phyloP scores from a whole-genome alignment of 2,113 vertebrate species.

The Chaetorhynchus papuensis region DNA sequence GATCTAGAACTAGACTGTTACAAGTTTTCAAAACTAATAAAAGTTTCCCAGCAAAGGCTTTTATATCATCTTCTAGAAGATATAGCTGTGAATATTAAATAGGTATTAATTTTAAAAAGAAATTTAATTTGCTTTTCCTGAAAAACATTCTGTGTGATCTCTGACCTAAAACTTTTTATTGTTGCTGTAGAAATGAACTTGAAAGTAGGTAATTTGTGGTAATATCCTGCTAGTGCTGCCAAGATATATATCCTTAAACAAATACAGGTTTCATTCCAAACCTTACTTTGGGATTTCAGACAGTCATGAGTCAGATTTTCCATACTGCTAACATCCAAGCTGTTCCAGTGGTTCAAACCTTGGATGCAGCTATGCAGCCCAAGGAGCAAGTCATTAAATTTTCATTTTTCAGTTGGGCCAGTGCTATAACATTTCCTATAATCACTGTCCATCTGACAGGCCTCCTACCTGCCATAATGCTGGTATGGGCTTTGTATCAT shows the following conservation, averaged over 20 bases:
- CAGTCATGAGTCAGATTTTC: neutral
- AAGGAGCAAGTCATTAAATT: neutral
- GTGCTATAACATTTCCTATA: neutral
- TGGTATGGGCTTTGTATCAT: neutral
- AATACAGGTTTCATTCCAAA: slow-evolving; percentile 13
- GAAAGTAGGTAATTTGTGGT: neutral
- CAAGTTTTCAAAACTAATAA: neutral
- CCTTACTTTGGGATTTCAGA: neutral
- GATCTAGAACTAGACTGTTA: neutral
- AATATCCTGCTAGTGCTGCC: neutral
- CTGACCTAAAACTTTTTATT: neutral
- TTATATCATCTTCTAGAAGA: neutral
- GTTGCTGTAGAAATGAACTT: neutral
- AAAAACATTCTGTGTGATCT: neutral
- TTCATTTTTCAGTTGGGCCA: neutral
- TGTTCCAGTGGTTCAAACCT: neutral
- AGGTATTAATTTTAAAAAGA: neutral
- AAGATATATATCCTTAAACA: slow-evolving; percentile 25
- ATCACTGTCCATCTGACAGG: neutral
- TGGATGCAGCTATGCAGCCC: neutral
- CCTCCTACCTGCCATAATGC: neutral
- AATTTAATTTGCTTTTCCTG: neutral
- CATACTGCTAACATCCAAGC: neutral
- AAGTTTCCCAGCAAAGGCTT: neutral
- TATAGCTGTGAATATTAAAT: neutral